Conservation (phyloP, 2,113 vertebrate species). For the Entosphenus tridentatus region DNA sequence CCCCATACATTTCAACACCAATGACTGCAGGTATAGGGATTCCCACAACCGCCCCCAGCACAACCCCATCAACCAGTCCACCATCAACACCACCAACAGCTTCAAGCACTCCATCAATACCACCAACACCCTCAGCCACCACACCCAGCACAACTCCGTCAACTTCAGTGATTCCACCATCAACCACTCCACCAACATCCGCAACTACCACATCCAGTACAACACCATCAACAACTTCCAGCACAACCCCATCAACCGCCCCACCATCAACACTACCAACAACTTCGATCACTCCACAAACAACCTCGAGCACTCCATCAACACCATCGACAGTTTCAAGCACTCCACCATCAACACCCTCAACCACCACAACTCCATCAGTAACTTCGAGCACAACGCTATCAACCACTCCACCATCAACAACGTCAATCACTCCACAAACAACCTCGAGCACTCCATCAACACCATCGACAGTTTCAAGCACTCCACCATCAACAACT, state of each 20-base stretch:
- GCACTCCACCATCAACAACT: not conserved
- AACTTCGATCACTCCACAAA: not conserved
- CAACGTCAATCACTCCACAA: not conserved
- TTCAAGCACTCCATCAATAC: not conserved
- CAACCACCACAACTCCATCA: not conserved
- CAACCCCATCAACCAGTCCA: not conserved
- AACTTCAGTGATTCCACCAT: not conserved
- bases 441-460: not conserved
- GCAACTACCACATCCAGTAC: not conserved
- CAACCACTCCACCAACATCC: not conserved
- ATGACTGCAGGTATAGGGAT: not conserved
- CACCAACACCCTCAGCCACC: not conserved
- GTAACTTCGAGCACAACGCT: not conserved
- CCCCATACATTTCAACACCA: not conserved
- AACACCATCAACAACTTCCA: not conserved
- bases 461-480: no score
- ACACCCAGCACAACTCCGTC: not conserved
- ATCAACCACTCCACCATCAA: not conserved
- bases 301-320: not conserved
- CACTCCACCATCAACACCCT: not conserved
- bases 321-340: not conserved
- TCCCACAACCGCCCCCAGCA: not conserved
- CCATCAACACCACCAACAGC: not conserved
- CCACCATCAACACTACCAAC: not conserved
- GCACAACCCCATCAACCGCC: not conserved